Evolutionary conservation across 2,888 invertebrate genomes (phyloP), one percentile per base, ranked within the genome.

Genomic region (Pammene aurita): DNA sequence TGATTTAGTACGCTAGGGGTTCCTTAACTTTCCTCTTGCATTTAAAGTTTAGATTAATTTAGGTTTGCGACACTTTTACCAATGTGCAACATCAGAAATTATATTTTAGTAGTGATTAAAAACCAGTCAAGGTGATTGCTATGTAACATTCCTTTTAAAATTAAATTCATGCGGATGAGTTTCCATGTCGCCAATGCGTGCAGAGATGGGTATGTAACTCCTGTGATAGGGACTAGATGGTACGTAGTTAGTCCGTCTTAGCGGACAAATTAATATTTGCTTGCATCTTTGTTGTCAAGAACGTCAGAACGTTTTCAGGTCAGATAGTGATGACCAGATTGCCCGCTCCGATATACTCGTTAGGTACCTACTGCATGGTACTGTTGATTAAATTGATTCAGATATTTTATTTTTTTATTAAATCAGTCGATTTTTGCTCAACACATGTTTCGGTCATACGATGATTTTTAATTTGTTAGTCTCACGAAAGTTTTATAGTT

Each of bases 291-390:
- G 54, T 35, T 35, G 16, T 13, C 26, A n/a, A 54, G 34, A 35
- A 56, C 38, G 10, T 41, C 16, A 56, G 56, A 16, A 38, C 56
- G 56, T 38, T 9, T 38, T 38, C 44, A 58, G 57, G 57, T 18
- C 57, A 44, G 13, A 58, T 26, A 58, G 13, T 26, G 42, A 14
- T 48, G 48, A 48, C 48, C 48, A 48, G 48, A 10, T 58, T 44
- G 57, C 9, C 18, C 26, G 42, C 57, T 58, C n/a, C 57, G 26
- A 58, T 58, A 44, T 13, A 48, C 44, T n/a, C n/a, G n/a, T n/a
- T 42, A 42, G n/a, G 14, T 48, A 48, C 48, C 16, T 14, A n/a
- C n/a, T n/a, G n/a, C n/a, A n/a, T n/a, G n/a, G n/a, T n/a, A n/a
- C n/a, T n/a, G n/a, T n/a, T n/a, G n/a, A n/a, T n/a, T n/a, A n/a